Evolutionary conservation across 2,888 invertebrate genomes (phyloP), one percentile per base, ranked within the genome.

Genomic region (Artemia sp.): DNA sequence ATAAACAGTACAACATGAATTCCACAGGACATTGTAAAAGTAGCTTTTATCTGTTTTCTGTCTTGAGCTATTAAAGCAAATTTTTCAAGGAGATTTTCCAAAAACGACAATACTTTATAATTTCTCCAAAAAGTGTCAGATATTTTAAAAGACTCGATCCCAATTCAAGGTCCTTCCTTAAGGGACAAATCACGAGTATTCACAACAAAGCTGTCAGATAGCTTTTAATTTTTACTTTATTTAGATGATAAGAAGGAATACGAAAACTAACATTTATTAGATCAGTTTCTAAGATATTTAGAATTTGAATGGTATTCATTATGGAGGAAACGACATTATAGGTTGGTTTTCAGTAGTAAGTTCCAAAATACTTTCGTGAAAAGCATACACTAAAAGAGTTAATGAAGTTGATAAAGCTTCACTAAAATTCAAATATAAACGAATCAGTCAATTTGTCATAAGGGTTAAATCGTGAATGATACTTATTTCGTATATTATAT

Each of bases 311-410:
- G 12, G 58, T 53, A 4, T 53, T 14, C 58, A 53, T 53, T 4
- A 53, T n/a, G 58, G 58, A 53, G 58, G 12, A 53, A 53, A n/a
- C 12, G 58, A 53, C 58, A 53, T 53, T 12, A 53, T n/a, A 14
- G 58, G 58, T 53, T n/a, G 12, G 58, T 53, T 53, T 12, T 53
- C 58, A 53, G 58, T 12, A n/a, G 58, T 53, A n/a, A 53, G 12
- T 53, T 53, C 58, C 14, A 53, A 14, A 53, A 53, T 14, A 53
- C 12, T 53, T 14, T 53, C 58, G 58, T 53, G 14, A 53, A 53
- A 53, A 3, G 12, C 58, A 53, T n/a, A 14, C 12, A 53, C 58
- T n/a, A 53, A n/a, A 12, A 53, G 14, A 12, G 58, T 53, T 12
- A 14, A n/a, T 53, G 58, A 12, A 2, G 12, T 14, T 12, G 58